Conservation (phyloP, 1,140 invertebrate genomes). For the Danaus melanippus region DNA sequence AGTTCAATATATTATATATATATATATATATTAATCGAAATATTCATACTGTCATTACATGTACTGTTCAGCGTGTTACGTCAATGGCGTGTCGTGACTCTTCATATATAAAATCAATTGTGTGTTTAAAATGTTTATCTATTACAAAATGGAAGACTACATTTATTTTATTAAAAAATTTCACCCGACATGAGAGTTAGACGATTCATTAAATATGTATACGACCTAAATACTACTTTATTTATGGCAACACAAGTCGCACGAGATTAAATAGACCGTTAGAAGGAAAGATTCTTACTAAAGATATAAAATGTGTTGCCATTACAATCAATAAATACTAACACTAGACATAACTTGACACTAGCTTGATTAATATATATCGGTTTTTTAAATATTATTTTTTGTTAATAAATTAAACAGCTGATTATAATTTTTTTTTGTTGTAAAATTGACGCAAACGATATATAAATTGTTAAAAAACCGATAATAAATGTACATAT, state of each 20-base stretch:
- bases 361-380: conserved; percentile 45
- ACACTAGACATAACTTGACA: conserved; percentile 49
- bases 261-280: conserved; percentile 8
- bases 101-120: too few species aligned
- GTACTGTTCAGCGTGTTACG: too few species aligned
- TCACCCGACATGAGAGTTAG: conserved; percentile 21
- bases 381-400: conserved; percentile 12
- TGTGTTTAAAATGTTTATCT: too few species aligned
- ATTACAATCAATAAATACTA: conserved; percentile 46
- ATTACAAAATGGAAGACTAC: too few species aligned
- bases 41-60: too few species aligned
- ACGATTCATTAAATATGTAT: conserved; percentile 11
- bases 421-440: background rate
- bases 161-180: conserved; percentile 1
- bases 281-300: conserved; percentile 1
- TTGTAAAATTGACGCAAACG: background rate
- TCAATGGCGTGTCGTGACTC: too few species aligned
- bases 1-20: too few species aligned
- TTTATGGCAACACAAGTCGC: conserved; percentile 12
- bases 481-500: conserved; percentile 12
- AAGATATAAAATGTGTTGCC: conserved; percentile 24
- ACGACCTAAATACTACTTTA: conserved; percentile 4
- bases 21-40: too few species aligned
- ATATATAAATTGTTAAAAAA: conserved; percentile 15
- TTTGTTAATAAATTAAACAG: conserved; percentile 9